These are phyloP conservation scores for Sitophilus oryzae DNA, from an alignment of 1,140 invertebrate genomes.

Conservation along the genomic window DNA sequence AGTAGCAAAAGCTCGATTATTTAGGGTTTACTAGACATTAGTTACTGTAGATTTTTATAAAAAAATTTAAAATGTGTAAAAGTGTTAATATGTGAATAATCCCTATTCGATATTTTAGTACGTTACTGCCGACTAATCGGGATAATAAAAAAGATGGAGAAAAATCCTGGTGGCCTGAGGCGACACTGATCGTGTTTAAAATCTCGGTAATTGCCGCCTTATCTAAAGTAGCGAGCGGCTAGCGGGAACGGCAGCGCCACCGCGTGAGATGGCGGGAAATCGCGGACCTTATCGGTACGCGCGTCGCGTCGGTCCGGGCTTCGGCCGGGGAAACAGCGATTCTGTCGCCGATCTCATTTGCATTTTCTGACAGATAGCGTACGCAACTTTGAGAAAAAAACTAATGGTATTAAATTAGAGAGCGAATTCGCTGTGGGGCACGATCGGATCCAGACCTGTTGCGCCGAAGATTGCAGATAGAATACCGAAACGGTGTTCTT, in stretches of 20 bases:
- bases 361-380: not conserved
- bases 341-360: not conserved
- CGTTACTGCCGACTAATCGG: no score
- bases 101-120: no score
- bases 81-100: no score
- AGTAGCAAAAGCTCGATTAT: no score
- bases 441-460: no score
- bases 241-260: not conserved
- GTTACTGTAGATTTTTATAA: no score
- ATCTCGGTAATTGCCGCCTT: not conserved
- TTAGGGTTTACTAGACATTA: no score
- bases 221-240: no score
- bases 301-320: not conserved
- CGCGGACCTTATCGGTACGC: not conserved
- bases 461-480: no score
- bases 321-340: not conserved
- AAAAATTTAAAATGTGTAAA: no score
- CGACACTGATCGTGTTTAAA: not conserved
- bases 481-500: no score
- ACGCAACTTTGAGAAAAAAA: not conserved
- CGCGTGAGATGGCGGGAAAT: not conserved
- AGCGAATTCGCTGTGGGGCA: not conserved
- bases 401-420: not conserved
- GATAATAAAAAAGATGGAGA: no score
- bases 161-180: not conserved